A percentile compares a stretch with the other conserved stretches of the same genome.
These are phyloP conservation scores for Lobophora halterata DNA, from an alignment of 2,888 invertebrate species.

Conservation along the genomic window DNA sequence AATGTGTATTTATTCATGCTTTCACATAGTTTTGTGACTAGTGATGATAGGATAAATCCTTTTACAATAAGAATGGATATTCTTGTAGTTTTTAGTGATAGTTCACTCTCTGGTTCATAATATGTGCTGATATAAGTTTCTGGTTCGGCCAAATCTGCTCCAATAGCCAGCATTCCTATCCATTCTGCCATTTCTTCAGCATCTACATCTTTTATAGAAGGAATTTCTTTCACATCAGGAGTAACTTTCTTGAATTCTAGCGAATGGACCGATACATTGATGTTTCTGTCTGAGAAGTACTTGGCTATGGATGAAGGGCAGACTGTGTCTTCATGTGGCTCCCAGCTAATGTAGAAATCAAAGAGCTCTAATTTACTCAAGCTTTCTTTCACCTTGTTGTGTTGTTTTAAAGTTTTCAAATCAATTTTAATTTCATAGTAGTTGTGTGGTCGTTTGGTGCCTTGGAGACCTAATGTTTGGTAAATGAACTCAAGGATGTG, in stretches of 20 bases:
- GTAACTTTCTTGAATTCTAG: conserved; percentile 39
- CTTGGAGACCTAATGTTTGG: conserved; percentile 69
- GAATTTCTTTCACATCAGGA: conserved; percentile 53
- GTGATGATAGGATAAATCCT: conserved; percentile 55
- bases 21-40: conserved; percentile 45
- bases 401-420: conserved; percentile 47
- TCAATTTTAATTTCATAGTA: conserved; percentile 61
- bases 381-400: conserved; percentile 41
- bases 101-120: conserved; percentile 51
- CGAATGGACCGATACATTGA: conserved; percentile 43
- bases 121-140: conserved; percentile 64
- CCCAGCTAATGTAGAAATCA: conserved; percentile 59
- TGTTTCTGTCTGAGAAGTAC: conserved; percentile 56
- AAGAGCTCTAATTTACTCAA: conserved; percentile 52
- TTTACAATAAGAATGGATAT: conserved; percentile 53
- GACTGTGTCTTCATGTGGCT: conserved; percentile 51
- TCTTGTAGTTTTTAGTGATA: conserved; percentile 51
- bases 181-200: conserved; percentile 66
- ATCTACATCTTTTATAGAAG: conserved; percentile 52
- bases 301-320: conserved; percentile 72
- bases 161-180: conserved; percentile 61
- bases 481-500: conserved; percentile 56
- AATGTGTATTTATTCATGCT: conserved; percentile 46
- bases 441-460: conserved; percentile 52
- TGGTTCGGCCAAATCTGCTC: conserved; percentile 44